Evolutionary conservation across 2,113 vertebrate species (phyloP).

Genomic region (Junco hyemalis): DNA sequence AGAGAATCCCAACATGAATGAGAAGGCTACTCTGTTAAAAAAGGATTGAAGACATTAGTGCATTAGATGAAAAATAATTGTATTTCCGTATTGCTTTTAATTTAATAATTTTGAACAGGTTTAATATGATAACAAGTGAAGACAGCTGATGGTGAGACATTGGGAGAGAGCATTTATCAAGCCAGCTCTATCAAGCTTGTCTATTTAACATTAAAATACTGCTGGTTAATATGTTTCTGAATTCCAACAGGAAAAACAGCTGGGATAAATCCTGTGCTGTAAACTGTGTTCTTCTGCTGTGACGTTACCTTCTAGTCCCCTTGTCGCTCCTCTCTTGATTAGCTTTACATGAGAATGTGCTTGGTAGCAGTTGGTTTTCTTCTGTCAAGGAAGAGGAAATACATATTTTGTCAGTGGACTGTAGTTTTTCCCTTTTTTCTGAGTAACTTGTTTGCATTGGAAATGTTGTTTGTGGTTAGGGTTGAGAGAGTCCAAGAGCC

Average conservation of each 20-base stretch:
- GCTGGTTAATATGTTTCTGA: neutral
- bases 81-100: neutral
- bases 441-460: neutral
- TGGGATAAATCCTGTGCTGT: neutral
- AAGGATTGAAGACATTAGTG: neutral
- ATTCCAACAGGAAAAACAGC: neutral
- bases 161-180: neutral
- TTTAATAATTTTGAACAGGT: neutral
- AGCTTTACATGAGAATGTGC: neutral
- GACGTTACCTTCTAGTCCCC: too few species aligned
- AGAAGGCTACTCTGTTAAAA: neutral
- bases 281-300: neutral
- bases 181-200: neutral
- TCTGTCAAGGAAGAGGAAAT: neutral
- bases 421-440: neutral
- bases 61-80: neutral
- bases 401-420: neutral
- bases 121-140: neutral
- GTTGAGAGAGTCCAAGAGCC: neutral
- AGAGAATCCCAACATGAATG: neutral
- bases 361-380: neutral
- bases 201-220: neutral
- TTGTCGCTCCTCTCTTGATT: neutral
- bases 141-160: neutral
- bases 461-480: neutral